Evolutionary conservation across 2,888 invertebrate species (phyloP).

Genomic region (Stenotaenia linearis): DNA sequence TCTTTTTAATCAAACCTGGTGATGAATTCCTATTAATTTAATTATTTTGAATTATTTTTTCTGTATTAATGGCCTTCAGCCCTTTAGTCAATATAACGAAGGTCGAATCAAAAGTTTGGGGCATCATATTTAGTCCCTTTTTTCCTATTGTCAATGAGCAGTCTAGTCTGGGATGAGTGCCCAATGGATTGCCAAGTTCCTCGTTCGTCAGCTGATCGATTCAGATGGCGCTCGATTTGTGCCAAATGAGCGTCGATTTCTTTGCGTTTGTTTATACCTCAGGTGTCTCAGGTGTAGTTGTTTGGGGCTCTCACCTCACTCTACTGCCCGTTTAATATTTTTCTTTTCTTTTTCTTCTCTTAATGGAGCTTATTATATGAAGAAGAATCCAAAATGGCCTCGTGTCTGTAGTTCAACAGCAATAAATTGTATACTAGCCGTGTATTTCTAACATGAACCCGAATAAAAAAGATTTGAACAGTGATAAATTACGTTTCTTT

Average conservation of each 20-base stretch:
- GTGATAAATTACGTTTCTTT: background rate
- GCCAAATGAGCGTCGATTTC: background rate
- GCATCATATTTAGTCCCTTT: background rate
- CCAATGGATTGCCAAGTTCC: conserved; percentile 15
- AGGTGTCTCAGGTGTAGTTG: conserved; percentile 19
- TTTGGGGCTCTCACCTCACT: conserved; percentile 15
- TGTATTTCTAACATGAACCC: conserved; percentile 26
- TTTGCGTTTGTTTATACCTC: conserved; percentile 10
- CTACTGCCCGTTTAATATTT: background rate
- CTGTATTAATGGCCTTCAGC: background rate
- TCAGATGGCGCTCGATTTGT: conserved; percentile 14
- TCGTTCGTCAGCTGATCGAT: conserved; percentile 11
- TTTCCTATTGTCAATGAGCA: background rate
- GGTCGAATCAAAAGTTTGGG: background rate
- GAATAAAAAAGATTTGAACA: conserved; percentile 16
- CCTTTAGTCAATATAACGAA: background rate
- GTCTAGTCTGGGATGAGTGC: conserved; percentile 15
- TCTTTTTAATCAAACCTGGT: background rate
- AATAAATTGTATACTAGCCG: conserved; percentile 31
- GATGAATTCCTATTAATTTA: background rate
- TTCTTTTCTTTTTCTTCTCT: conserved; percentile 2
- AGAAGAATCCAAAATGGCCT: conserved; percentile 29
- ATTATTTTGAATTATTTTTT: background rate
- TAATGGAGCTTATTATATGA: background rate
- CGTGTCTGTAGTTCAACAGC: conserved; percentile 27